A percentile compares a stretch with the other conserved stretches of the same genome.
Conservation (phyloP, 2,113 vertebrate genomes). For the Rhinoptilus africanus region DNA sequence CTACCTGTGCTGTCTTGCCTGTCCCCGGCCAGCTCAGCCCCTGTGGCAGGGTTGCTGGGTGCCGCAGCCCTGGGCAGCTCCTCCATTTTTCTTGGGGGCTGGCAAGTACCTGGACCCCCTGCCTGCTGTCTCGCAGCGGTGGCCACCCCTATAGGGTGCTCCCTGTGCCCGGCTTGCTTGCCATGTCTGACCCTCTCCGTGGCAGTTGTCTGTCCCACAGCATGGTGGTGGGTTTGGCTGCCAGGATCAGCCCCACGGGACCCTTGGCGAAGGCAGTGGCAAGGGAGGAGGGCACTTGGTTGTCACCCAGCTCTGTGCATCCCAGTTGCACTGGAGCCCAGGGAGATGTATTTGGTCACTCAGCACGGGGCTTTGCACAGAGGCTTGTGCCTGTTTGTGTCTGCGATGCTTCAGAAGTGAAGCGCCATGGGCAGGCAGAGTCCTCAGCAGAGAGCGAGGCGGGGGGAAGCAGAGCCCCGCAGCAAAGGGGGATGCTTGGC, state of each 20-base stretch:
- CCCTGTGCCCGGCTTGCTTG: not conserved
- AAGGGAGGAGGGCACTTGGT: not conserved
- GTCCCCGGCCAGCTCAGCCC: not conserved
- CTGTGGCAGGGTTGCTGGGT: not conserved
- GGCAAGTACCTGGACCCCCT: not conserved
- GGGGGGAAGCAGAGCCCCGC: not conserved
- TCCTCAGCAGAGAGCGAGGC: fast-evolving
- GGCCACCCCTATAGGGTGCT: not conserved
- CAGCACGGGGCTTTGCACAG: not conserved
- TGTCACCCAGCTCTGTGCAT: not conserved
- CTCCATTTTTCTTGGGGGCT: not conserved
- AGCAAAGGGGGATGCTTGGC: not conserved
- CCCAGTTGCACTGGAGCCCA: fast-evolving
- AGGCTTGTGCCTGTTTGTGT: not conserved
- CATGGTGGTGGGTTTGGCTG: not conserved
- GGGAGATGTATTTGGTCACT: not conserved
- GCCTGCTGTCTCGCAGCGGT: fast-evolving
- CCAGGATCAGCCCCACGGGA: not conserved
- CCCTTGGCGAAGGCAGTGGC: not conserved
- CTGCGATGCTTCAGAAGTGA: not conserved
- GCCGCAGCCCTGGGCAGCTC: not conserved
- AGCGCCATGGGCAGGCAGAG: not conserved
- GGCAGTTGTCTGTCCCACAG: not conserved
- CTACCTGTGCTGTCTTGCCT: not conserved
- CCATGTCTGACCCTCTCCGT: fast-evolving